Conservation (phyloP, 2,797 vertebrate species). For the Gallinago nigripennis region DNA sequence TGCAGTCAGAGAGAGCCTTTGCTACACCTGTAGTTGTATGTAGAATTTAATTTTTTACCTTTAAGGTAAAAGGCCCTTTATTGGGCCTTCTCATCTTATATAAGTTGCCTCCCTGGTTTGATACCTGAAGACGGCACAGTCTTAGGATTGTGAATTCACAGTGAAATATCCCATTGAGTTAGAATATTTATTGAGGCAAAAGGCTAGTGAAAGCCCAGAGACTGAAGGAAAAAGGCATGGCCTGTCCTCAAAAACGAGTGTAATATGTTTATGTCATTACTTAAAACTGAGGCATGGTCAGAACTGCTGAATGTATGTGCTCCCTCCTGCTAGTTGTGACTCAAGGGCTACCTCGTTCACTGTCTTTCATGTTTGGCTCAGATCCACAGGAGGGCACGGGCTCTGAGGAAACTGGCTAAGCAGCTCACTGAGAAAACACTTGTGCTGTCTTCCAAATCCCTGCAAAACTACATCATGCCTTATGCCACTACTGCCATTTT, state of each 20-base stretch:
- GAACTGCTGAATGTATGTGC: not conserved
- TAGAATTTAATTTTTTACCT: not conserved
- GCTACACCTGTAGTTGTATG: not conserved
- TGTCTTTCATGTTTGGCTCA: constrained; percentile 33
- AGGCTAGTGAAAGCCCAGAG: not conserved
- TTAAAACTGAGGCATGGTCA: not conserved
- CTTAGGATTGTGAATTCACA: not conserved
- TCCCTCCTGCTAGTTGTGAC: not conserved
- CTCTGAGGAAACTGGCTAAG: constrained; percentile 90
- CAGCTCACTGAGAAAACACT: constrained; percentile 87
- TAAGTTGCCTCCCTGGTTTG: not conserved
- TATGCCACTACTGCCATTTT: constrained; percentile 90
- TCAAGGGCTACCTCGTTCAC: not conserved
- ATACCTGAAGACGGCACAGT: not conserved
- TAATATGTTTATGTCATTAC: not conserved
- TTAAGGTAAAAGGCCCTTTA: not conserved
- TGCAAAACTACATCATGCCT: constrained; percentile 97
- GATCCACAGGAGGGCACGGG: constrained; percentile 91
- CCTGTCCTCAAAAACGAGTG: not conserved
- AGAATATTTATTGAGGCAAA: not conserved
- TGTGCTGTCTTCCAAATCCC: constrained; percentile 85
- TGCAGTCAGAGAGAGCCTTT: not conserved
- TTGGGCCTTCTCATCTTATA: not conserved
- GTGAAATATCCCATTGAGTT: not conserved
- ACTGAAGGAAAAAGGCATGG: not conserved